phyloP scores from a whole-genome alignment of 2,888 invertebrate species.

The Nemoura dubitans region DNA sequence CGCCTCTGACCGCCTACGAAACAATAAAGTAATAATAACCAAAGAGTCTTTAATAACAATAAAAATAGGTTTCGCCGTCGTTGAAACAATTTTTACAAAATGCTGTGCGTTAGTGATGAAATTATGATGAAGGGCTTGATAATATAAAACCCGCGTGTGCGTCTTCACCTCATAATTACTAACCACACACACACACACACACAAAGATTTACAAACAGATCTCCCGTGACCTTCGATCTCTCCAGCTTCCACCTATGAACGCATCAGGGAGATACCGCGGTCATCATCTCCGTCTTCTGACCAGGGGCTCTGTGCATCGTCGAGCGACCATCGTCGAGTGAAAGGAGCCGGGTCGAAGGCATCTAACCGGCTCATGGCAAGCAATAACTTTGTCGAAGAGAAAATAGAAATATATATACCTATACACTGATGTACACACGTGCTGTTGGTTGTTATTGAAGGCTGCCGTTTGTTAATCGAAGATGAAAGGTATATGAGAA shows the following conservation, averaged over 20 bases:
- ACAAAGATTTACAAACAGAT: background rate
- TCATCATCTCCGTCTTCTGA: constrained; percentile 3
- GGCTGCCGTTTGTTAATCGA: background rate
- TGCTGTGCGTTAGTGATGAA: background rate
- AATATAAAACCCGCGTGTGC: too few species aligned
- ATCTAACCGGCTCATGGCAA: background rate
- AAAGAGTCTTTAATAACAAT: too few species aligned
- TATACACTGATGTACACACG: background rate
- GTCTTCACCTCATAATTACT: background rate
- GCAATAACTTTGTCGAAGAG: background rate
- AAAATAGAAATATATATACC: constrained; percentile 12
- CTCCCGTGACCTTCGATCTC: background rate
- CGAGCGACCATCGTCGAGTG: background rate
- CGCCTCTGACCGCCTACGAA: background rate
- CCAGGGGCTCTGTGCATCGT: background rate
- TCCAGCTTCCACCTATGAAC: background rate
- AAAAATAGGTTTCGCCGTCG: background rate
- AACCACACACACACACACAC: background rate
- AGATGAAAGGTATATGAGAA: background rate
- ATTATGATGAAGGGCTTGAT: background rate
- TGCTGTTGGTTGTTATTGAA: background rate
- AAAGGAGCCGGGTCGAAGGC: background rate
- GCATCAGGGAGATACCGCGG: background rate
- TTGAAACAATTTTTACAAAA: background rate
- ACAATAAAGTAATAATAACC: background rate